Evolutionary conservation across 2,113 vertebrate species (phyloP), one percentile per base, ranked within the genome.

Genomic region (Empidonax alnorum): DNA sequence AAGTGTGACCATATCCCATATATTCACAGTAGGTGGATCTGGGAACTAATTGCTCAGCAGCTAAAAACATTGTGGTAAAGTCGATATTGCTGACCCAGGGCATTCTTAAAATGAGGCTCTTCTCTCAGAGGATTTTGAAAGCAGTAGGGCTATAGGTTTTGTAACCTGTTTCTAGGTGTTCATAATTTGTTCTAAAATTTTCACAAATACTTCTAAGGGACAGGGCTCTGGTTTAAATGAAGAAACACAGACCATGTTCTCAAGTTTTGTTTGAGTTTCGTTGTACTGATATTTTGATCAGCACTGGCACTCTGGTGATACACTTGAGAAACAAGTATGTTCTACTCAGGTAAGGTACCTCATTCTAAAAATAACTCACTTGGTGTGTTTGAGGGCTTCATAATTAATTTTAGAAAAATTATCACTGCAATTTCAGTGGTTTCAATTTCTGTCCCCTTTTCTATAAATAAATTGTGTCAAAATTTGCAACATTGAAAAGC

Each of bases 231-330:
- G 20, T 28, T 56, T 61, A 41, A 58, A 16, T 3, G 1, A 78
- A 41, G 49, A 79, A 91, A 78, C 22, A 44, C 28, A 73, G 73
- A 72, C 56, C 14, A 3, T 22, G 6, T 33, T 76, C 24, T 77
- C 6, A 33, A 24, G 22, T 71, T n/a, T 63, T 2, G 0, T 16
- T 3, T 0, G 5, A 72, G 24, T 39, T 87, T 71, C 65, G 39
- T 42, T 33, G 9, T 25, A 7, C 39, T 33, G 30, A 33, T 19
- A 6, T 86, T 94, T 66, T 52, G 42, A 79, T 39, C 72, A 46
- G 62, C 19, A 3, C 16, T 30, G 49, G 37, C 24, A 28, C 58
- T 41, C 76, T 2, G 5, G 16, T 24, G 44, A 56, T 59, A n/a
- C 0, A 1, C 30, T 81, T 80, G 68, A 67, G 84, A 63, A 89